phyloP scores from a whole-genome alignment of 1,140 invertebrate genomes.

The Zaprionus inermis region DNA sequence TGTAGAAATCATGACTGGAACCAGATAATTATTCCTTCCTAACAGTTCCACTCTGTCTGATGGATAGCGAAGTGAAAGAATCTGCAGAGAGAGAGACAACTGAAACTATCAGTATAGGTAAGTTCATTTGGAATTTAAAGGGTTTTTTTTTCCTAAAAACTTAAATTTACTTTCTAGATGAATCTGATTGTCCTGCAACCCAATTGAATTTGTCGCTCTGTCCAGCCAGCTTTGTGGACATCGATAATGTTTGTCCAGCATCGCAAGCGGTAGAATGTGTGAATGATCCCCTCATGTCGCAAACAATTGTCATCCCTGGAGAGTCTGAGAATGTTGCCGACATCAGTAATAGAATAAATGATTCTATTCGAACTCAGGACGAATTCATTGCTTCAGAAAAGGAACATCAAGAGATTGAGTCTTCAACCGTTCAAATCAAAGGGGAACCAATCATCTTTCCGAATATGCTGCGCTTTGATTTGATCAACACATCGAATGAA shows the following conservation, averaged over 20 bases:
- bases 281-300: slow-evolving; percentile 31
- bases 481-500: neutral
- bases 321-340: neutral
- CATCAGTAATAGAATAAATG: neutral
- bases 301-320: neutral
- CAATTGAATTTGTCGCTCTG: slow-evolving; percentile 10
- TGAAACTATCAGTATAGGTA: neutral
- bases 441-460: slow-evolving; percentile 29
- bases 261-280: neutral
- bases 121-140: neutral
- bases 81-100: neutral
- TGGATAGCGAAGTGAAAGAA: neutral
- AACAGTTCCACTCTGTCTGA: slow-evolving; percentile 20
- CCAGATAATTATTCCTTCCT: neutral
- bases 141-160: neutral
- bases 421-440: neutral
- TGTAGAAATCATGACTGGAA: no score
- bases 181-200: slow-evolving; percentile 11
- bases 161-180: neutral
- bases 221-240: slow-evolving; percentile 30
- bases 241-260: slow-evolving; percentile 10
- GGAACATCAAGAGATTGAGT: neutral
- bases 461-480: slow-evolving; percentile 18
- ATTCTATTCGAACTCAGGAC: neutral
- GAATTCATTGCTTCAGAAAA: neutral